These are phyloP conservation scores for Labeo calbasu DNA, from an alignment of 2,797 vertebrate species.

Conservation along the genomic window DNA sequence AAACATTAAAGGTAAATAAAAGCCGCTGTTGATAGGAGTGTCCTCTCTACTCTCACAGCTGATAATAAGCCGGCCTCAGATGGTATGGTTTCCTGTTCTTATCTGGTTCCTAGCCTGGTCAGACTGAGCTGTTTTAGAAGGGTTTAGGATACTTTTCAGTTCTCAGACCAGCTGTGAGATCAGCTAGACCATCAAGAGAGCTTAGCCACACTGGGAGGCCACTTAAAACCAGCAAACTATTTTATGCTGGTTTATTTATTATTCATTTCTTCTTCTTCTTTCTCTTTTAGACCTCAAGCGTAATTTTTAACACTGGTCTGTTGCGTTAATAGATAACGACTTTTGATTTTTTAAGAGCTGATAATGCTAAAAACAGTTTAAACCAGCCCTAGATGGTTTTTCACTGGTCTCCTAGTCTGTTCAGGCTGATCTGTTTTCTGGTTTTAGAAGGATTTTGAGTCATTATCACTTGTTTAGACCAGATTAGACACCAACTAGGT, in stretches of 20 bases:
- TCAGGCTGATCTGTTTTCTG: not conserved
- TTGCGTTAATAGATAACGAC: not conserved
- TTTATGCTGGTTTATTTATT: not conserved
- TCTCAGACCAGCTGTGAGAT: not conserved
- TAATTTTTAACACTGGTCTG: rapidly evolving
- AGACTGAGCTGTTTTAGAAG: not conserved
- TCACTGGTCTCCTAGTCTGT: not conserved
- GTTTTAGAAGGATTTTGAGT: not conserved
- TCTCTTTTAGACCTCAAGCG: too few relatives aligned
- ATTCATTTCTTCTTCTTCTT: not conserved
- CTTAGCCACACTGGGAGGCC: not conserved
- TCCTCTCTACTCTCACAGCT: not conserved
- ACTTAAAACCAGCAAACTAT: not conserved
- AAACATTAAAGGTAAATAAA: conserved; percentile 79
- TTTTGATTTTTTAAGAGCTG: not conserved
- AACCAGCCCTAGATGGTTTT: not conserved
- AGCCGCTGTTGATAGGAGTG: not conserved
- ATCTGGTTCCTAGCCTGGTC: not conserved
- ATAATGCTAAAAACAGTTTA: not conserved
- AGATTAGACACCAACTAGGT: not conserved
- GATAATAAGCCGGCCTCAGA: not conserved
- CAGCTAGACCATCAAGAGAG: not conserved
- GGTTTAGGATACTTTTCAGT: not conserved
- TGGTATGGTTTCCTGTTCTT: not conserved
- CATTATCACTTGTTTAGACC: not conserved